phyloP scores from a whole-genome alignment of 2,113 vertebrate genomes.

The Chrysemys picta region DNA sequence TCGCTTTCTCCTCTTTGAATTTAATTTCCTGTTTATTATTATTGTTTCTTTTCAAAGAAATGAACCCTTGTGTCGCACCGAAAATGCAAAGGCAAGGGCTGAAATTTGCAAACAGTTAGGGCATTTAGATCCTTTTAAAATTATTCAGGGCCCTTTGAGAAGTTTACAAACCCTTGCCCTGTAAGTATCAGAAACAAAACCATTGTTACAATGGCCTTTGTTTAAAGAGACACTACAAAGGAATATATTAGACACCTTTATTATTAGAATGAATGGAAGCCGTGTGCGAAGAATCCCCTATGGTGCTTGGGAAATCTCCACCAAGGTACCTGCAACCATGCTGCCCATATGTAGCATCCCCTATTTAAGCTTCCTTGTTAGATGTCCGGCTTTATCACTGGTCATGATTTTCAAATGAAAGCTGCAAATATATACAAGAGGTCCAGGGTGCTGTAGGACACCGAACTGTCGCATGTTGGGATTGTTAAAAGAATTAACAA shows the following conservation, averaged over 20 bases:
- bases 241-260: not conserved
- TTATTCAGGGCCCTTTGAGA: not conserved
- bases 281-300: fast-evolving
- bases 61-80: not conserved
- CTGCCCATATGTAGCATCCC: not conserved
- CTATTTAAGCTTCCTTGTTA: not conserved
- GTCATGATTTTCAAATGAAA: not conserved
- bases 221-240: not conserved
- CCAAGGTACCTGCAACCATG: not conserved
- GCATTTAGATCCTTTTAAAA: not conserved
- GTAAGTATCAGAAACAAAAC: not conserved
- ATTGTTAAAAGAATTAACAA: not conserved
- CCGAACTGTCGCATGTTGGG: not conserved
- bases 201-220: not conserved
- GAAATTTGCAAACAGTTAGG: not conserved
- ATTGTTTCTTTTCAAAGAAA: not conserved
- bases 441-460: not conserved
- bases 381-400: not conserved
- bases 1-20: not conserved
- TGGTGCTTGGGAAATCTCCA: not conserved
- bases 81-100: not conserved
- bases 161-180: not conserved
- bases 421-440: slow-evolving; percentile 18
- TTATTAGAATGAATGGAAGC: not conserved
- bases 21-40: not conserved